These are phyloP conservation scores for Melanophora roralis DNA, from an alignment of 2,888 invertebrate genomes.

Conservation along the genomic window DNA sequence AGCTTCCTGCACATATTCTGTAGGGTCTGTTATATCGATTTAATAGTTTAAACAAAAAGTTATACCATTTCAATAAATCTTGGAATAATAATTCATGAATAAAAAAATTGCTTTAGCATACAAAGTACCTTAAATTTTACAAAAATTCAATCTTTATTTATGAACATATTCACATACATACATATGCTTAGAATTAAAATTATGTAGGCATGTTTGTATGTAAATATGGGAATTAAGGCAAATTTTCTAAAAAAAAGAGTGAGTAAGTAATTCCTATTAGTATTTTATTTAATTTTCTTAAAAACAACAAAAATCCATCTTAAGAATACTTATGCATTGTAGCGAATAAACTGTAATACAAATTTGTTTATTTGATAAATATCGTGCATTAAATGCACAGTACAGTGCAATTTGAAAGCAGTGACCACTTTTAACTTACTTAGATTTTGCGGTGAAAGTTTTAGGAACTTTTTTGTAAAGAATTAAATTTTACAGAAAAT, in stretches of 20 bases:
- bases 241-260: background rate
- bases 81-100: too few relatives aligned
- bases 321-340: conserved; percentile 1
- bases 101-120: too few relatives aligned
- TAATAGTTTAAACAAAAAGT: too few relatives aligned
- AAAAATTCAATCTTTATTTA: conserved; percentile 25
- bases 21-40: too few relatives aligned
- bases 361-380: conserved; percentile 49
- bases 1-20: too few relatives aligned
- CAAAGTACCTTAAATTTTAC: background rate
- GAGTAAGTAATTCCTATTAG: too few relatives aligned
- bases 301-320: conserved; percentile 13
- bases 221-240: background rate
- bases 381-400: conserved; percentile 50
- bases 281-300: conserved; percentile 53
- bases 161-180: conserved; percentile 16
- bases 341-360: background rate
- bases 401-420: too few relatives aligned
- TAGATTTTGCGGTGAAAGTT: too few relatives aligned
- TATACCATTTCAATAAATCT: too few relatives aligned
- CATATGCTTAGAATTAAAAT: background rate
- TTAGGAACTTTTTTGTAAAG: too few relatives aligned
- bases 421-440: too few relatives aligned
- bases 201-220: background rate
- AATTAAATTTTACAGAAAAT: too few relatives aligned